These are phyloP conservation scores for Drosophila jambulina DNA, from an alignment of 1,140 invertebrate genomes.

Conservation along the genomic window DNA sequence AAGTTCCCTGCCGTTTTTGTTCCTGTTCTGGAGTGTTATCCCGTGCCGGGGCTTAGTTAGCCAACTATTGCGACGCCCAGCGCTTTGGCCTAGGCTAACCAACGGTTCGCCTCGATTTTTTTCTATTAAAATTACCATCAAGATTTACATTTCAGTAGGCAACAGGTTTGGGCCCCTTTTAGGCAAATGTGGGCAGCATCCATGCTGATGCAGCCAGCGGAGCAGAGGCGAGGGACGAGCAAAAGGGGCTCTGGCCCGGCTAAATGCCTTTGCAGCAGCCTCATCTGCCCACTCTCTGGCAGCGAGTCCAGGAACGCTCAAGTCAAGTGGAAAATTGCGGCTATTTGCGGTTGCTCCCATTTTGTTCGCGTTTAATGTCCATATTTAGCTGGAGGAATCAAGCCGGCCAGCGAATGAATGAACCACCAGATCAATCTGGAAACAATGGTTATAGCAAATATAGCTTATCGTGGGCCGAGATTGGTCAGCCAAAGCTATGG, in stretches of 20 bases:
- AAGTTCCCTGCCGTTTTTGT: slow-evolving; percentile 36
- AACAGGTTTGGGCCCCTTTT: slow-evolving; percentile 79
- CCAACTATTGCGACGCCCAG: slow-evolving; percentile 76
- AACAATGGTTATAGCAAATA: slow-evolving; percentile 63
- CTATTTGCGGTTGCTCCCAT: slow-evolving; percentile 76
- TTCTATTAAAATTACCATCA: slow-evolving; percentile 85
- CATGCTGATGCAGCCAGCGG: slow-evolving; percentile 29
- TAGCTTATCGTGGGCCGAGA: slow-evolving; percentile 35
- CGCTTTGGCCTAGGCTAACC: slow-evolving; percentile 64
- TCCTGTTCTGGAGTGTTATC: slow-evolving; percentile 70
- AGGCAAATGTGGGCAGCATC: slow-evolving; percentile 74
- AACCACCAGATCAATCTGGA: slow-evolving; percentile 58
- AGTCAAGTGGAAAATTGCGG: slow-evolving; percentile 84
- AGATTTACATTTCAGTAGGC: slow-evolving; percentile 84
- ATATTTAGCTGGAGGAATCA: slow-evolving; percentile 69
- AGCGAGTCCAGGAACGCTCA: slow-evolving; percentile 56
- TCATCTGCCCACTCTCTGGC: slow-evolving; percentile 60
- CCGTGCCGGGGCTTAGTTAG: slow-evolving; percentile 78
- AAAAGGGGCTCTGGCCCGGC: slow-evolving; percentile 8
- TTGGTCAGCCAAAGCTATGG: slow-evolving; percentile 4
- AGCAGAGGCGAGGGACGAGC: slow-evolving; percentile 3
- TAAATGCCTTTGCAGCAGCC: slow-evolving; percentile 56
- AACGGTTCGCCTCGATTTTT: slow-evolving; percentile 74
- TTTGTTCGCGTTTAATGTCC: slow-evolving; percentile 75
- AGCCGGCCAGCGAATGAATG: slow-evolving; percentile 40